Conservation (phyloP, 2,113 vertebrate genomes). For the Plotosus lineatus region DNA sequence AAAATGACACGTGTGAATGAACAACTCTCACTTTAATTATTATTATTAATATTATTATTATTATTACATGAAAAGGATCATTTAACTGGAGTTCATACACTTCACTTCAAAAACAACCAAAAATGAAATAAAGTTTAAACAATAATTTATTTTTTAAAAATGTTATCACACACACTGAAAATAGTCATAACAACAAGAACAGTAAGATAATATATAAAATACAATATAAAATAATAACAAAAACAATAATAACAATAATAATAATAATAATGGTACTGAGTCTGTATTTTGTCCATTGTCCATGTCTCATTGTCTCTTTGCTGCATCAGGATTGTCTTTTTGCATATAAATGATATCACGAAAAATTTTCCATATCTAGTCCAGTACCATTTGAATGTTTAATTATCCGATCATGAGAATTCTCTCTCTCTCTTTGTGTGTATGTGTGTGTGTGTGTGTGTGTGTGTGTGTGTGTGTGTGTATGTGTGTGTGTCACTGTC, state of each 20-base stretch:
- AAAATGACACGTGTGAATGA: not conserved
- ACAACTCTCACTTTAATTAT: too few relatives aligned
- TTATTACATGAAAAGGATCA: too few relatives aligned
- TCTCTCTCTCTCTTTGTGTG: constrained; percentile 65
- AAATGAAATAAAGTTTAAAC: too few relatives aligned
- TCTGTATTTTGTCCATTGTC: constrained; percentile 15
- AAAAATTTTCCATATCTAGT: constrained; percentile 79
- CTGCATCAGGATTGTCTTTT: constrained; percentile 50
- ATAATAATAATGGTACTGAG: not conserved
- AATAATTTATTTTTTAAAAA: too few relatives aligned
- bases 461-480: too few relatives aligned
- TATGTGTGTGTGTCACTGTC: too few relatives aligned
- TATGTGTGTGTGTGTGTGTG: too few relatives aligned
- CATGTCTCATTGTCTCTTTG: constrained; percentile 24
- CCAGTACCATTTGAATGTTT: constrained; percentile 65
- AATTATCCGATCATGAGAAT: constrained; percentile 76
- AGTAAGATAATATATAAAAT: not conserved
- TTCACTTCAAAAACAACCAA: too few relatives aligned
- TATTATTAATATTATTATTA: too few relatives aligned
- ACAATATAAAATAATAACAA: not conserved
- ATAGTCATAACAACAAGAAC: not conserved
- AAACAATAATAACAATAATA: not conserved
- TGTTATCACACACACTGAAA: not conserved
- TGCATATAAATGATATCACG: constrained; percentile 70
- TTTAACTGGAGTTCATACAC: too few relatives aligned